Percentiles rank a stretch among this genome's conserved stretches.
phyloP scores from a whole-genome alignment of 2,888 invertebrate genomes.

The Lasioglossum pauxillum region DNA sequence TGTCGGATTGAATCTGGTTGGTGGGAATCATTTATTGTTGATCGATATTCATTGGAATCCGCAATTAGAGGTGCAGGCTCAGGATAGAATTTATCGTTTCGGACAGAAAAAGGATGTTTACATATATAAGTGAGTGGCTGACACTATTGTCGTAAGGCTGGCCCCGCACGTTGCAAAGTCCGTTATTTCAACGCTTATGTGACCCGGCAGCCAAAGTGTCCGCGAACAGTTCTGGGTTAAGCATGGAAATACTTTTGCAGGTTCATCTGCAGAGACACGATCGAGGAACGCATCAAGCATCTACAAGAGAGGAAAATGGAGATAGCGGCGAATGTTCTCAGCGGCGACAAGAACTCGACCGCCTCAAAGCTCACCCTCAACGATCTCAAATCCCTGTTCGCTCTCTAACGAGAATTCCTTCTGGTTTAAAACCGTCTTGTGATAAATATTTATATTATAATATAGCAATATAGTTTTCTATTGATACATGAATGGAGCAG shows the following conservation, averaged over 20 bases:
- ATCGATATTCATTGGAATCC: slow-evolving; percentile 99
- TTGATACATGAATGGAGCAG: background rate
- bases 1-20: slow-evolving; percentile 96
- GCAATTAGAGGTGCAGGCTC: slow-evolving; percentile 96
- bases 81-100: slow-evolving; percentile 96
- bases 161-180: background rate
- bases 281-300: slow-evolving; percentile 93
- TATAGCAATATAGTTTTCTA: background rate
- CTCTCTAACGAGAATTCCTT: slow-evolving; percentile 57
- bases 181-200: background rate
- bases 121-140: slow-evolving; percentile 90
- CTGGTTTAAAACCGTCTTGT: background rate
- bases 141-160: background rate
- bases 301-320: slow-evolving; percentile 93
- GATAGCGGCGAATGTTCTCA: slow-evolving; percentile 91
- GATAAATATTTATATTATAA: background rate
- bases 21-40: slow-evolving; percentile 95
- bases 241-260: slow-evolving; percentile 83
- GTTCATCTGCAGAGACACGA: slow-evolving; percentile 93
- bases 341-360: slow-evolving; percentile 88
- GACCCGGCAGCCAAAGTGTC: background rate
- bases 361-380: slow-evolving; percentile 91
- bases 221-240: background rate
- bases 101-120: slow-evolving; percentile 93
- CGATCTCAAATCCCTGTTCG: slow-evolving; percentile 91